phyloP scores from a whole-genome alignment of 2,888 invertebrate genomes.

The Rhamnusium bicolor region DNA sequence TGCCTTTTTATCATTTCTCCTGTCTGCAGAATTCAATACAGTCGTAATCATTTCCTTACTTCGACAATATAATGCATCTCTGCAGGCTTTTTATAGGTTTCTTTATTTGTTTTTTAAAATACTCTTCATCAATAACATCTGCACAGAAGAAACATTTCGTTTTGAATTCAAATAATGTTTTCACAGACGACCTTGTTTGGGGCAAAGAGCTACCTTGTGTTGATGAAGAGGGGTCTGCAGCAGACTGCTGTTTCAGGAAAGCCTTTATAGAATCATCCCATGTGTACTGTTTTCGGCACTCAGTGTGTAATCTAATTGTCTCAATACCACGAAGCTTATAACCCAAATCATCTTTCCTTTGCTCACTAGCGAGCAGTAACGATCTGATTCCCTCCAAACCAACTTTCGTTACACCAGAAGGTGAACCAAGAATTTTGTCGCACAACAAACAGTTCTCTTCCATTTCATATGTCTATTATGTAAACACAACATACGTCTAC shows the following conservation, averaged over 20 bases:
- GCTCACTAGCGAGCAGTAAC: conserved; percentile 3
- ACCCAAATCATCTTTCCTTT: background rate
- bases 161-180: conserved; percentile 1
- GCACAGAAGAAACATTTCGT: conserved; percentile 22
- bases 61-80: conserved; percentile 15
- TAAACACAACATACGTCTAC: background rate
- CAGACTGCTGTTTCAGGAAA: background rate
- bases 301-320: conserved; percentile 5
- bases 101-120: conserved; percentile 8
- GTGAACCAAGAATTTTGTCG: conserved; percentile 22
- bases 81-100: conserved; percentile 5
- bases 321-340: conserved; percentile 10
- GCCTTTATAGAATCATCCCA: background rate
- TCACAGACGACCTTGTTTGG: background rate
- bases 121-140: conserved; percentile 17
- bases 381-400: conserved; percentile 1
- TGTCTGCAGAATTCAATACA: background rate
- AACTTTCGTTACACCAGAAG: conserved; percentile 14
- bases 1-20: background rate
- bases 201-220: conserved; percentile 1
- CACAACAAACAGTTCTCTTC: conserved; percentile 23
- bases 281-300: conserved; percentile 2
- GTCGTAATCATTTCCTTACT: background rate
- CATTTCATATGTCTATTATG: conserved; percentile 5
- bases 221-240: background rate